A percentile compares a stretch with the other conserved stretches of the same genome.
Conservation (phyloP, 2,113 vertebrate species). For the Ibidorhyncha struthersii region DNA sequence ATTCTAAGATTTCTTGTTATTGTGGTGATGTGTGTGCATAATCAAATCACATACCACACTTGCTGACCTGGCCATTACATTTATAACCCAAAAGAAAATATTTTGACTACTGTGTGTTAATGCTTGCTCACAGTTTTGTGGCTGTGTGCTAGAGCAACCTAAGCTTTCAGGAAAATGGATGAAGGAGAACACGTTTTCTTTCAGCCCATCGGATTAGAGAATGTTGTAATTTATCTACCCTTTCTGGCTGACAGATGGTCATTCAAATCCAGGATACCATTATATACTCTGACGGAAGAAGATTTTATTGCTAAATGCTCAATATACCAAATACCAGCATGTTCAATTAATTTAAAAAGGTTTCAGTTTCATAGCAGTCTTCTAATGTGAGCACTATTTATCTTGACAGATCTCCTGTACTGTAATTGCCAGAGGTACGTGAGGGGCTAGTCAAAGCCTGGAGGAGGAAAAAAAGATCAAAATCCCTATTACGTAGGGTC, state of each 20-base stretch:
- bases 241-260: slow-evolving; percentile 76
- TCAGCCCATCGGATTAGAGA: slow-evolving; percentile 60
- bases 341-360: slow-evolving; percentile 61
- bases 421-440: background rate
- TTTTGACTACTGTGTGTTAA: background rate
- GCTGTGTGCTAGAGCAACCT: background rate
- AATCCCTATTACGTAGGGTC: background rate
- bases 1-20: background rate
- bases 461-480: background rate
- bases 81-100: background rate
- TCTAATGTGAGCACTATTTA: slow-evolving; percentile 3
- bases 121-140: background rate
- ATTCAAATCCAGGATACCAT: slow-evolving; percentile 77
- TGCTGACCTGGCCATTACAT: background rate
- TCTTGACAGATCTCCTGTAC: background rate
- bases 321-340: slow-evolving; percentile 45
- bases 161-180: slow-evolving; percentile 62
- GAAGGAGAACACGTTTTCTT: slow-evolving; percentile 55
- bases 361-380: slow-evolving; percentile 4
- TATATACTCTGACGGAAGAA: slow-evolving; percentile 48
- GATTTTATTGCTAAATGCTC: slow-evolving; percentile 59
- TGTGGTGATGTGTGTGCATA: background rate
- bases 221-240: slow-evolving; percentile 66
- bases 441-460: background rate
- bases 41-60: rapidly evolving